Percentiles rank a stretch among this genome's conserved stretches.
These are phyloP conservation scores for Campaea margaritaria DNA, from an alignment of 2,888 invertebrate species.

Conservation along the genomic window DNA sequence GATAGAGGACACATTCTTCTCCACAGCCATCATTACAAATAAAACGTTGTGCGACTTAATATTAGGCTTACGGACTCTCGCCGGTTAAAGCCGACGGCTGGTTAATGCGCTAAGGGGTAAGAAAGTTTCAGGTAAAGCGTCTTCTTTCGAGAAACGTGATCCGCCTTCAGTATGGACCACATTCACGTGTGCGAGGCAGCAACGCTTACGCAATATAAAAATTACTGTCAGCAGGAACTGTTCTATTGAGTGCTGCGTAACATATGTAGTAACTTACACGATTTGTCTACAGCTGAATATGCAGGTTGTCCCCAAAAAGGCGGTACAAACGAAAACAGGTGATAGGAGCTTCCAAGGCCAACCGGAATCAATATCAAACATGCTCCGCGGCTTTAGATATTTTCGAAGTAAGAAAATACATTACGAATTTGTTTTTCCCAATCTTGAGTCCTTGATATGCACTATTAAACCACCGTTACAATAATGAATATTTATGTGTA, in stretches of 20 bases:
- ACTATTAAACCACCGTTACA: too few relatives aligned
- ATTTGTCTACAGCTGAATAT: constrained; percentile 5
- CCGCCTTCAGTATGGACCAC: constrained; percentile 62
- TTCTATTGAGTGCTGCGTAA: constrained; percentile 17
- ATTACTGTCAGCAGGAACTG: constrained; percentile 26
- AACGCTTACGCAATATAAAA: constrained; percentile 29
- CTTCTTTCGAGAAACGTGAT: constrained; percentile 78
- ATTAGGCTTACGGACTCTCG: constrained; percentile 53
- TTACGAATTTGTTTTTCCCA: too few relatives aligned
- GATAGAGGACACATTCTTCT: constrained; percentile 21
- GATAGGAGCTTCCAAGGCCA: too few relatives aligned
- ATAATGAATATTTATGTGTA: too few relatives aligned
- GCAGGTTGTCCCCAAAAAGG: not conserved
- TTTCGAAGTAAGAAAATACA: too few relatives aligned
- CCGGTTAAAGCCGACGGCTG: constrained; percentile 65
- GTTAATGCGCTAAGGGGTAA: constrained; percentile 83
- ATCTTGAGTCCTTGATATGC: too few relatives aligned
- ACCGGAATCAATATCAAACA: too few relatives aligned
- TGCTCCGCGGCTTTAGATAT: too few relatives aligned
- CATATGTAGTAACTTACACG: constrained; percentile 1
- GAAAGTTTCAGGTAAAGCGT: constrained; percentile 83
- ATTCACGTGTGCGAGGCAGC: constrained; percentile 11
- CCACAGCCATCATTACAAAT: constrained; percentile 33
- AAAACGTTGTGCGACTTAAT: constrained; percentile 52
- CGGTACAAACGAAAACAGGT: not conserved